These are phyloP conservation scores for Zaprionus camerounensis DNA, from an alignment of 1,140 invertebrate genomes.

Conservation along the genomic window DNA sequence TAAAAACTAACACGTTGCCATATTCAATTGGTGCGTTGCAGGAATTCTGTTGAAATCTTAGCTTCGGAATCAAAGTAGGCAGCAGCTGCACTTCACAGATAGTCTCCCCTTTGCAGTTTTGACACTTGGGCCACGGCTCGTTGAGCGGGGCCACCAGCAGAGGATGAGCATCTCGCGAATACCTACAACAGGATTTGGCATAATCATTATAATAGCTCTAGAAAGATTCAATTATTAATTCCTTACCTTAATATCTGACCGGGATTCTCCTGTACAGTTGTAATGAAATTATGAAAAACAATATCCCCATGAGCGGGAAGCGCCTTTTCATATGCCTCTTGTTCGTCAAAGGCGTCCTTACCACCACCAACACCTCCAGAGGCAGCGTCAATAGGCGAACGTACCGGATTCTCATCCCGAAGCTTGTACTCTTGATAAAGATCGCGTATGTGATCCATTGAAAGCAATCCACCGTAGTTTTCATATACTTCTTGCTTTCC, in stretches of 20 bases:
- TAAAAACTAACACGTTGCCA: conserved; percentile 92
- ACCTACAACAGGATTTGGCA: conserved; percentile 84
- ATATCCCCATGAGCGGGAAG: conserved; percentile 91
- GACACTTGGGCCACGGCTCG: conserved; percentile 86
- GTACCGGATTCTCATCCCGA: conserved; percentile 85
- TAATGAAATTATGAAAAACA: conserved; percentile 91
- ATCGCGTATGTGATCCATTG: conserved; percentile 87
- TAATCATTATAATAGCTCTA: background rate
- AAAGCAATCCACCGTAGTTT: conserved; percentile 67
- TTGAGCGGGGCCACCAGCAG: conserved; percentile 88
- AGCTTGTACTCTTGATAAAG: conserved; percentile 88
- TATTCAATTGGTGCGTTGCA: conserved; percentile 89
- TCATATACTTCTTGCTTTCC: conserved; percentile 61
- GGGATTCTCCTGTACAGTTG: conserved; percentile 90
- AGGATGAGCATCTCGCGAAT: conserved; percentile 88
- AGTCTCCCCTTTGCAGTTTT: conserved; percentile 89
- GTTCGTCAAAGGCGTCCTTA: conserved; percentile 67
- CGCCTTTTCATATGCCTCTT: conserved; percentile 91
- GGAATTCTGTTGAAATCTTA: conserved; percentile 85
- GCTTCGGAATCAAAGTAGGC: conserved; percentile 90
- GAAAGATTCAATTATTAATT: background rate
- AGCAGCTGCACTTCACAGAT: conserved; percentile 93
- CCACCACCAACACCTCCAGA: conserved; percentile 45
- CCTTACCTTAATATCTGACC: conserved; percentile 90
- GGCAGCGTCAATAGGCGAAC: conserved; percentile 56